Conservation (phyloP, 2,888 invertebrate genomes). For the Hemistola chrysoprasaria region DNA sequence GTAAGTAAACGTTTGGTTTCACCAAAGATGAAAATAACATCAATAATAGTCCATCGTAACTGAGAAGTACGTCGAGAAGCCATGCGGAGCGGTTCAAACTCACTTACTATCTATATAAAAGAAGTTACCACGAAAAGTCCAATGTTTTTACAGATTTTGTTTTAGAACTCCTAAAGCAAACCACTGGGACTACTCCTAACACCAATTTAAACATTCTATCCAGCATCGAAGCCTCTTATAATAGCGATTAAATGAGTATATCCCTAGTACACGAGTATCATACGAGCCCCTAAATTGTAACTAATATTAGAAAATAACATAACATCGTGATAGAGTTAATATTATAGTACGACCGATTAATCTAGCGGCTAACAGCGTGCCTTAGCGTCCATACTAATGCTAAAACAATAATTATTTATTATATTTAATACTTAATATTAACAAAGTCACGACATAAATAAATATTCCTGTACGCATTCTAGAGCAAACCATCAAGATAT, state of each 20-base stretch:
- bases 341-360: constrained; percentile 29
- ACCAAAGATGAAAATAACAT: constrained; percentile 53
- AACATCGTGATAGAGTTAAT: constrained; percentile 34
- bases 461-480: constrained; percentile 35
- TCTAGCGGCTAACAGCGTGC: constrained; percentile 35
- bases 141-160: constrained; percentile 26
- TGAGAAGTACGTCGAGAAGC: constrained; percentile 31
- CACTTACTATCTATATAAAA: constrained; percentile 31
- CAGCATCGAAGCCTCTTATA: constrained; percentile 23
- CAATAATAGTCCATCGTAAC: constrained; percentile 28
- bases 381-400: constrained; percentile 29
- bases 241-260: constrained; percentile 13
- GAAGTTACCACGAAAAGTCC: constrained; percentile 20
- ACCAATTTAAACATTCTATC: constrained; percentile 21
- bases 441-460: constrained; percentile 36
- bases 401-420: constrained; percentile 31
- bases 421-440: constrained; percentile 35
- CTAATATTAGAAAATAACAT: constrained; percentile 22
- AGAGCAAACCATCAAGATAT: constrained; percentile 35
- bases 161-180: constrained; percentile 30
- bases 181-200: constrained; percentile 30
- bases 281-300: constrained; percentile 25
- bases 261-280: constrained; percentile 13
- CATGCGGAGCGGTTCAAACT: constrained; percentile 44
- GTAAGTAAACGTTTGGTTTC: constrained; percentile 76